Evolutionary conservation across 2,797 vertebrate genomes (phyloP).

Genomic region (Gila robusta): DNA sequence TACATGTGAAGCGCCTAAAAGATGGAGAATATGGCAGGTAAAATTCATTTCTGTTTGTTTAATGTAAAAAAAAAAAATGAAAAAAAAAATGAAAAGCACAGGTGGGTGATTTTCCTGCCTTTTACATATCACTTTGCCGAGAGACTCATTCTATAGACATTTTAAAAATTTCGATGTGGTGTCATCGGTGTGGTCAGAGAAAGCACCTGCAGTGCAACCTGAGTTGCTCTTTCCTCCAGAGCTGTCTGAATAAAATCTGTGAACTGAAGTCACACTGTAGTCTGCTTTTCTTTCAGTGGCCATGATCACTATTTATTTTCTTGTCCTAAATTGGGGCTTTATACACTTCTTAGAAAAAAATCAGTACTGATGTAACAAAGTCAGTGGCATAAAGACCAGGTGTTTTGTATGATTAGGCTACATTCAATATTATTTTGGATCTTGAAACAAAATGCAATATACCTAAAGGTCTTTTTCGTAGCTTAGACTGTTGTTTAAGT

Average conservation of each 20-base stretch:
- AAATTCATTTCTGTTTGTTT: slow-evolving; percentile 82
- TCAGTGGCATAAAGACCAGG: neutral
- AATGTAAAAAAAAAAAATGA: slow-evolving; percentile 70
- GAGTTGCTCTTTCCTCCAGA: slow-evolving; percentile 89
- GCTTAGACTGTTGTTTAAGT: neutral
- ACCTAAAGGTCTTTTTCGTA: neutral
- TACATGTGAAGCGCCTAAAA: slow-evolving; percentile 94
- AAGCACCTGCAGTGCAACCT: slow-evolving; percentile 78
- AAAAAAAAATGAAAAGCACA: slow-evolving; percentile 81
- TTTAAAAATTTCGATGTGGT: slow-evolving; percentile 87
- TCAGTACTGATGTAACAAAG: neutral
- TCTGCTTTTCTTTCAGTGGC: slow-evolving; percentile 26
- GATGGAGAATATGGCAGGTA: slow-evolving; percentile 70
- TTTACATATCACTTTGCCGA: slow-evolving; percentile 88
- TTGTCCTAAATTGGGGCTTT: neutral
- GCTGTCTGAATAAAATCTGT: slow-evolving; percentile 96
- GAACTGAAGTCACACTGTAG: slow-evolving; percentile 65
- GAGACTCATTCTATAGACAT: slow-evolving; percentile 92
- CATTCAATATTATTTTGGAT: neutral
- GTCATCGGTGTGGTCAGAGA: slow-evolving; percentile 92
- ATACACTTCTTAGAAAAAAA: neutral
- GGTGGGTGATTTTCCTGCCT: slow-evolving; percentile 88
- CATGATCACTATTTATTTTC: neutral
- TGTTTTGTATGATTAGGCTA: neutral
- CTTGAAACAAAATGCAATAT: neutral